These are phyloP conservation scores for Hydropsyche betteni DNA, from an alignment of 2,888 invertebrate genomes.

Conservation along the genomic window DNA sequence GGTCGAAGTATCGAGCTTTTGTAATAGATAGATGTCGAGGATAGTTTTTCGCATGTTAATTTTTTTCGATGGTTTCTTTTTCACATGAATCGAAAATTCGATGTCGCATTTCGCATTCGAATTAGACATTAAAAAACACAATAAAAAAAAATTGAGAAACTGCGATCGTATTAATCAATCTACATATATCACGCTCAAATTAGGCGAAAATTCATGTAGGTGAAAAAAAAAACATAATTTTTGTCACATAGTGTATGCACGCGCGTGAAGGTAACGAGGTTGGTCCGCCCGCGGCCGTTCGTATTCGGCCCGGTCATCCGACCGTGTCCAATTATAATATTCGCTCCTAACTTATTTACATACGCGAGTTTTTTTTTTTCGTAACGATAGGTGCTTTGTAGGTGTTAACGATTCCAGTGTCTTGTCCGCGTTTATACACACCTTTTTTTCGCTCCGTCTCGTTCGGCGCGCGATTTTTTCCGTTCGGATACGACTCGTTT, in stretches of 20 bases:
- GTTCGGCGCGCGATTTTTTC: background rate
- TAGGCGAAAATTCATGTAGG: too few relatives aligned
- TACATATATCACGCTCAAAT: too few relatives aligned
- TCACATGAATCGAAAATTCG: too few relatives aligned
- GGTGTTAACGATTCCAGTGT: conserved; percentile 24
- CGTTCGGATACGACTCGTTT: background rate
- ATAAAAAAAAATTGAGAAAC: too few relatives aligned
- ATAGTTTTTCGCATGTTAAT: too few relatives aligned
- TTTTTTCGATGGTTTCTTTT: too few relatives aligned
- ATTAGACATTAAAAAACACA: too few relatives aligned
- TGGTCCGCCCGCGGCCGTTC: conserved; percentile 27
- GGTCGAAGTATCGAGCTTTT: too few relatives aligned
- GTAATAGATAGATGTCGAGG: too few relatives aligned
- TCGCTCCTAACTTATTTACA: conserved; percentile 32
- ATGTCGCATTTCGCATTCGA: too few relatives aligned
- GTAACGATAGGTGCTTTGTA: conserved; percentile 12
- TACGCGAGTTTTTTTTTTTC: conserved; percentile 14
- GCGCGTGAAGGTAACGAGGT: conserved; percentile 2
- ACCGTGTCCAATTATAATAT: conserved; percentile 33
- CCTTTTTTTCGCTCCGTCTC: background rate
- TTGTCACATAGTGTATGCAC: background rate
- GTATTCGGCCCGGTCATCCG: conserved; percentile 32
- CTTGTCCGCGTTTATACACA: background rate
- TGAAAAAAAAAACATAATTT: too few relatives aligned
- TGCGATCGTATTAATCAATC: too few relatives aligned